phyloP scores from a whole-genome alignment of 2,888 invertebrate species.

The Trissolcus japonicus region DNA sequence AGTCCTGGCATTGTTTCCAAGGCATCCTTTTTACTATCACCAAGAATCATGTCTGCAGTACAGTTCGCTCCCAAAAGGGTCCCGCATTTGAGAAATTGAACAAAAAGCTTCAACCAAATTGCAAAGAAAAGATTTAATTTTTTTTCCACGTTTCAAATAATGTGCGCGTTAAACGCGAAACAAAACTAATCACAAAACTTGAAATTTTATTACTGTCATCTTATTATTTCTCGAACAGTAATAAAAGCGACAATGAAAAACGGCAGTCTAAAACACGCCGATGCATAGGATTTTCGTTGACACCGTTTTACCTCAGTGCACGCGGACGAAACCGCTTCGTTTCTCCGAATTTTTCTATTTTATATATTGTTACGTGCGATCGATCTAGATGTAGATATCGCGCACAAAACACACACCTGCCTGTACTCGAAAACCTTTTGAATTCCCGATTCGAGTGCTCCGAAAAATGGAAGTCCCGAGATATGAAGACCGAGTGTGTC shows the following conservation, averaged over 20 bases:
- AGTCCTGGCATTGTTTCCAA: no score
- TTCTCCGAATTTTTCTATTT: slow-evolving; percentile 2
- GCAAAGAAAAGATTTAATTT: no score
- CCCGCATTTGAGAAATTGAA: no score
- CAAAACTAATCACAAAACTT: no score
- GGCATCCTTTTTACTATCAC: no score
- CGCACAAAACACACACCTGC: slow-evolving; percentile 5
- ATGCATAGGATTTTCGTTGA: not conserved
- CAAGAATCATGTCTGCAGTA: no score
- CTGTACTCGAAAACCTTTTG: slow-evolving; percentile 3
- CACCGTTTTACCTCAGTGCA: slow-evolving; percentile 14
- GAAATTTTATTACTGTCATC: not conserved
- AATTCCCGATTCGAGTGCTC: not conserved
- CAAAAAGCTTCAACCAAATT: no score
- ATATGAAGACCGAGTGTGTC: not conserved
- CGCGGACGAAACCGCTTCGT: slow-evolving; percentile 18
- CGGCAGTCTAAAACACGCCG: not conserved
- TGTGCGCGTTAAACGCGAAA: no score
- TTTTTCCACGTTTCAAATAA: no score
- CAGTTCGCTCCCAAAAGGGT: no score
- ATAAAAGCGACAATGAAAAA: slow-evolving; percentile 1
- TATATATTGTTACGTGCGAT: not conserved
- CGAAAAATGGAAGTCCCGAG: not conserved
- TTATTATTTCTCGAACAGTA: slow-evolving; percentile 6
- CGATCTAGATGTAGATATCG: slow-evolving; percentile 3